These are phyloP conservation scores for Melinopterus prodromus DNA, from an alignment of 2,888 invertebrate species.

Conservation along the genomic window DNA sequence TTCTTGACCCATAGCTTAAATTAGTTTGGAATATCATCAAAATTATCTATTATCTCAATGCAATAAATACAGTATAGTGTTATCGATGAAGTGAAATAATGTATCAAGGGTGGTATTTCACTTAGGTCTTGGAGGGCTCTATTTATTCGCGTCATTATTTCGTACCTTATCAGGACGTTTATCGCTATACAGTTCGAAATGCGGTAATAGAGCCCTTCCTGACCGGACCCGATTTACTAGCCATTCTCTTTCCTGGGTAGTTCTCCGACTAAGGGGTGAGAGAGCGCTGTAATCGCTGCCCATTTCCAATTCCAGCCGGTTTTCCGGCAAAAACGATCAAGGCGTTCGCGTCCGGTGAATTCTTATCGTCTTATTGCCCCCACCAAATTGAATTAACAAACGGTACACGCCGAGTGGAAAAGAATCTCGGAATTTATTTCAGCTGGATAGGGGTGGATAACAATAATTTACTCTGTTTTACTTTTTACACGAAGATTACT, in stretches of 20 bases:
- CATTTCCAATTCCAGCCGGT: slow-evolving; percentile 58
- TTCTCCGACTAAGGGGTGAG: neutral
- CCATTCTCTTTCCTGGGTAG: slow-evolving; percentile 7
- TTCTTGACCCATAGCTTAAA: no score
- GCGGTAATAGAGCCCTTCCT: slow-evolving; percentile 25
- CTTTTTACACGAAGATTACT: no score
- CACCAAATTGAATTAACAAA: slow-evolving; percentile 19
- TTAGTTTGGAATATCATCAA: no score
- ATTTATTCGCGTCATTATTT: slow-evolving; percentile 23
- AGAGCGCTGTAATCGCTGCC: slow-evolving; percentile 53
- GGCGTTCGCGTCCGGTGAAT: slow-evolving; percentile 51
- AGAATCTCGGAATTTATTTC: neutral
- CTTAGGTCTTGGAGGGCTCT: neutral
- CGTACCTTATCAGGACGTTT: neutral
- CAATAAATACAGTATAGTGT: no score
- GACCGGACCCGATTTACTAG: slow-evolving; percentile 17
- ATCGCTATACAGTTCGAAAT: slow-evolving; percentile 18
- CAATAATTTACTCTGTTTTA: no score
- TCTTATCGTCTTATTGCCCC: slow-evolving; percentile 33
- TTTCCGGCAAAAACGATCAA: slow-evolving; percentile 55
- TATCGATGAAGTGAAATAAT: neutral
- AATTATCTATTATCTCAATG: no score
- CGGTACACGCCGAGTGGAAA: neutral
- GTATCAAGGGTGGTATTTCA: neutral
- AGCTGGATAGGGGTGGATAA: no score